Evolutionary conservation across 2,888 invertebrate genomes (phyloP).

Genomic region (Agrotis segetum): DNA sequence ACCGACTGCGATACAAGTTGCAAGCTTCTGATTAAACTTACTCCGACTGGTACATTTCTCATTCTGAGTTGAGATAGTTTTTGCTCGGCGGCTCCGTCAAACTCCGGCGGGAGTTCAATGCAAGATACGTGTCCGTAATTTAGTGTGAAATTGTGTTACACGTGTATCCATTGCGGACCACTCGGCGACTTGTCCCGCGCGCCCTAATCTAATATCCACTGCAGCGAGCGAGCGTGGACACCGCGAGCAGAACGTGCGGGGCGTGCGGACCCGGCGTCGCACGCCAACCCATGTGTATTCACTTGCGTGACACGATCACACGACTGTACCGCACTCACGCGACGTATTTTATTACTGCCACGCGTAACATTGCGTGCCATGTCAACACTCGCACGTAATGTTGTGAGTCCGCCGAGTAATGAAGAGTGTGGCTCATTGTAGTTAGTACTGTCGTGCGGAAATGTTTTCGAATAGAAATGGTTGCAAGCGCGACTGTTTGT

Average conservation of each 20-base stretch:
- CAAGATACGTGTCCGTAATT: slow-evolving; percentile 37
- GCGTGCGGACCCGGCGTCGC: background rate
- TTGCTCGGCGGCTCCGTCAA: slow-evolving; percentile 45
- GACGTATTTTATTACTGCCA: slow-evolving; percentile 13
- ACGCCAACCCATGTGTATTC: slow-evolving; percentile 20
- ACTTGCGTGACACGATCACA: slow-evolving; percentile 15
- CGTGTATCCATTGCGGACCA: slow-evolving; percentile 27
- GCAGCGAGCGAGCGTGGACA: slow-evolving; percentile 2
- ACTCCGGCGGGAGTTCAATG: slow-evolving; percentile 38
- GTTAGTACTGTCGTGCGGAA: slow-evolving; percentile 13
- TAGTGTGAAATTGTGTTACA: slow-evolving; percentile 40
- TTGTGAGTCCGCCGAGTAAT: slow-evolving; percentile 16
- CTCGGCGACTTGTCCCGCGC: slow-evolving; percentile 10
- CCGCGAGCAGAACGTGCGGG: background rate
- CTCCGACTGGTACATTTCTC: slow-evolving; percentile 35
- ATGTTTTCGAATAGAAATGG: slow-evolving; percentile 42
- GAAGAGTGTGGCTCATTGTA: background rate
- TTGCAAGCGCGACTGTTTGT: slow-evolving; percentile 33
- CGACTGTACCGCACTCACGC: background rate
- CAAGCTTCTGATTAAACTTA: slow-evolving; percentile 46
- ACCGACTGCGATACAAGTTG: slow-evolving; percentile 38
- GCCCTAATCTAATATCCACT: slow-evolving; percentile 38
- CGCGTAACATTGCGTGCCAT: slow-evolving; percentile 16
- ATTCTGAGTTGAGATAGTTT: slow-evolving; percentile 42
- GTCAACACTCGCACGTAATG: background rate